These are phyloP conservation scores for Nesogale talazaci DNA, from an alignment of 2,113 vertebrate species.

Conservation along the genomic window DNA sequence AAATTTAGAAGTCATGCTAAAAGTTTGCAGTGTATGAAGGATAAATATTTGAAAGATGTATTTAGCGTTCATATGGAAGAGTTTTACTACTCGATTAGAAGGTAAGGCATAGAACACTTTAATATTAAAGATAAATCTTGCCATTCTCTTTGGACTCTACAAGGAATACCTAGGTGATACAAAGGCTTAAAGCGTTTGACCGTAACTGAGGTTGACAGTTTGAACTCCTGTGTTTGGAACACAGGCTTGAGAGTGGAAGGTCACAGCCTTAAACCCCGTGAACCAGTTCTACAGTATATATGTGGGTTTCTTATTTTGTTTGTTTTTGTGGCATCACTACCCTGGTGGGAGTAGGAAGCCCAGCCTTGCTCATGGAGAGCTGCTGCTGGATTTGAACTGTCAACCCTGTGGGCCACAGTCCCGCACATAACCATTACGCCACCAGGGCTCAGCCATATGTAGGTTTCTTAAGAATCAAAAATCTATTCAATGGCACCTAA, in stretches of 20 bases:
- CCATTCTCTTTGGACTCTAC: not conserved
- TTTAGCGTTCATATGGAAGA: not conserved
- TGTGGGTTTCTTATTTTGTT: not conserved
- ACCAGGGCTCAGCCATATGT: too few species aligned
- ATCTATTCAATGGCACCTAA: not conserved
- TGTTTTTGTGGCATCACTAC: too few species aligned
- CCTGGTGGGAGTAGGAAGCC: too few species aligned
- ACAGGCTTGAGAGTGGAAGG: not conserved
- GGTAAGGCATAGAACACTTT: not conserved
- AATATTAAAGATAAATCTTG: not conserved
- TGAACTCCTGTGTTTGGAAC: not conserved
- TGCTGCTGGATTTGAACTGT: too few species aligned
- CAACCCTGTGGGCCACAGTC: too few species aligned
- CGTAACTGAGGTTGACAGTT: not conserved
- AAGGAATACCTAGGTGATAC: not conserved
- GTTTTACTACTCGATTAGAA: not conserved
- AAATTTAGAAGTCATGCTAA: not conserved
- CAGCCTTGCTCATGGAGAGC: too few species aligned
- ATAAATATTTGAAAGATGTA: not conserved
- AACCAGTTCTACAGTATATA: not conserved
- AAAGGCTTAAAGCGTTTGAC: not conserved
- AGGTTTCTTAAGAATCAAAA: not conserved
- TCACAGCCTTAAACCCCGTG: not conserved
- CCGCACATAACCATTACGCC: too few species aligned
- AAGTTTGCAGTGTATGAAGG: not conserved